These are phyloP conservation scores for Drosophila imparisetae DNA, from an alignment of 2,888 invertebrate species.

Conservation along the genomic window DNA sequence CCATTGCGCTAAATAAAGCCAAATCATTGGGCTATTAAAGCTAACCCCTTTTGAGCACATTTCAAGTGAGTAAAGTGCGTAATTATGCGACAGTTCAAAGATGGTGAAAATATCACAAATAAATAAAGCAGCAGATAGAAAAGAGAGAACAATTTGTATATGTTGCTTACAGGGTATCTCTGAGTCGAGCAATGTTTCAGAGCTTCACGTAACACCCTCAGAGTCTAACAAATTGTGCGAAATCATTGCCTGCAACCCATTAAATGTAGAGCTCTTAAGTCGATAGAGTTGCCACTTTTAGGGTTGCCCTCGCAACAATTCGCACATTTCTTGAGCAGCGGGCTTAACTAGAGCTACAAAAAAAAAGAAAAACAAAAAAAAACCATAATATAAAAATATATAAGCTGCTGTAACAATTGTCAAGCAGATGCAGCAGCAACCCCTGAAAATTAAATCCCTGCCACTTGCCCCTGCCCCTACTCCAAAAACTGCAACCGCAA, in stretches of 20 bases:
- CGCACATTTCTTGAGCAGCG: conserved; percentile 23
- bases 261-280: conserved; percentile 42
- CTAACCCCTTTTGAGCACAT: not conserved
- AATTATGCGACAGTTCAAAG: not conserved
- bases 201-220: conserved; percentile 1
- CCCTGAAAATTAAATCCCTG: conserved; percentile 22
- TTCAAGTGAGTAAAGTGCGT: not conserved
- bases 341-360: conserved; percentile 37
- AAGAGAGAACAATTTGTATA: not conserved
- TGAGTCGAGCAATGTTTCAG: not conserved
- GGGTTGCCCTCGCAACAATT: conserved; percentile 26
- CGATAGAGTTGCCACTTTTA: conserved; percentile 18
- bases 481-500: conserved; percentile 53
- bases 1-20: conserved; percentile 20
- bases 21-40: conserved; percentile 20
- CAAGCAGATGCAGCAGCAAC: conserved; percentile 56
- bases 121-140: not conserved
- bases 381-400: not conserved
- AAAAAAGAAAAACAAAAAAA: conserved; percentile 9
- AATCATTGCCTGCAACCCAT: conserved; percentile 37
- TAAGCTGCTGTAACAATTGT: conserved; percentile 40
- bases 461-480: conserved; percentile 12
- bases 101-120: not conserved
- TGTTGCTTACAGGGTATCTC: not conserved
- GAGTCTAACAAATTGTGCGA: conserved; percentile 31